Conservation (phyloP, 2,797 vertebrate genomes). For the Crocidura indochinensis region DNA sequence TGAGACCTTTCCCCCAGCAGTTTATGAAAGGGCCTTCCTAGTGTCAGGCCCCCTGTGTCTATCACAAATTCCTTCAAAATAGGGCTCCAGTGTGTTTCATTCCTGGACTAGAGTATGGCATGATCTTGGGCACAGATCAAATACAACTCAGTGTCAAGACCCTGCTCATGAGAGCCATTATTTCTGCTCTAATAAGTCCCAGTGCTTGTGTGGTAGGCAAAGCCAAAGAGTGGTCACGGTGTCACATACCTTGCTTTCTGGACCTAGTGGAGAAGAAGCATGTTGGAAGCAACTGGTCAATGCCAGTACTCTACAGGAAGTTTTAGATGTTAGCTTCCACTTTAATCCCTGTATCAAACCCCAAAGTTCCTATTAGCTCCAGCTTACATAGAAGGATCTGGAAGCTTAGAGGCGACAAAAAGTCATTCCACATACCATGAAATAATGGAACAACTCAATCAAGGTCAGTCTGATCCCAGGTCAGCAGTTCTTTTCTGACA, state of each 20-base stretch:
- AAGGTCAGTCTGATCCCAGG: background rate
- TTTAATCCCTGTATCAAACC: background rate
- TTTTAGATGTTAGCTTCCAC: background rate
- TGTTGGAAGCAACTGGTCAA: background rate
- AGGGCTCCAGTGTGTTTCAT: background rate
- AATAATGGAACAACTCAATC: background rate
- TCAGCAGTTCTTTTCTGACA: background rate
- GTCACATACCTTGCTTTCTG: background rate
- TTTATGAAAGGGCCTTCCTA: background rate
- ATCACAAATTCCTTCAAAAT: background rate
- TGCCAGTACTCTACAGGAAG: background rate
- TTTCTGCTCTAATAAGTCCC: background rate
- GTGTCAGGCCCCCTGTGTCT: background rate
- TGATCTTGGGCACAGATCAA: too few relatives aligned
- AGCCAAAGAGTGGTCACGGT: background rate
- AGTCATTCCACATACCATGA: constrained; percentile 4
- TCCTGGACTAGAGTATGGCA: background rate
- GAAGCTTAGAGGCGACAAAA: background rate
- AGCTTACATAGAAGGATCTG: background rate
- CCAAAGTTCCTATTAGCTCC: background rate
- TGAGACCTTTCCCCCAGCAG: background rate
- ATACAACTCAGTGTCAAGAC: background rate
- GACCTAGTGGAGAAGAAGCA: background rate
- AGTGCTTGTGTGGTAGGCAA: too few relatives aligned
- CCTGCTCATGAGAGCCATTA: background rate